Evolutionary conservation across 2,888 invertebrate species (phyloP), one percentile per base, ranked within the genome.

Genomic region (Thymelicus acteon): DNA sequence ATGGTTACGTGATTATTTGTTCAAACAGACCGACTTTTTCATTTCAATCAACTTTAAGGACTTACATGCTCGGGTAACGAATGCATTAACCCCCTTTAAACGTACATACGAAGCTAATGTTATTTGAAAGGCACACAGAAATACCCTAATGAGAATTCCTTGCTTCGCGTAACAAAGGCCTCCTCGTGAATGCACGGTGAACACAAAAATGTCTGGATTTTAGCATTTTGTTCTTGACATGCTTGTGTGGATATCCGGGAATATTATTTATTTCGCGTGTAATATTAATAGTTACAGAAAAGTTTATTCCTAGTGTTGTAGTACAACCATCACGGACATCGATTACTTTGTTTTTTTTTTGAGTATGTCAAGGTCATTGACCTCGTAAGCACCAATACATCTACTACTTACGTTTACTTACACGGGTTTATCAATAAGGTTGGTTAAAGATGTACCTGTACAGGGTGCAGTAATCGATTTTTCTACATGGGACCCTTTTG

Each of bases 71-170:
- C 65, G 72, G 75, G 77, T 76, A 78, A 75, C 78, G 77, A 80
- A 80, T 77, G 82, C 82, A 82, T 84, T 83, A 84, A 87, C 79
- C 77, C 80, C 84, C 79, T 75, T 76, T 75, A 74, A 66, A 73
- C 74, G 73, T 78, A 80, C 83, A 85, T 78, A 82, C 79, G 75
- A 78, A 80, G 87, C 83, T 90, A 89, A 91, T 89, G 81, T 87
- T 82, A 88, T 90, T 89, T 86, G 85, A 87, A 90, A 90, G 82
- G 85, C 80, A 86, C 79, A 80, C 80, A 81, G 83, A 86, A 88
- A 81, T 86, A 89, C 87, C 85, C 90, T 91, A 90, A 91, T 88
- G 90, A 91, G 88, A 88, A 86, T 84, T 85, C 82, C 84, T 88
- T 89, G 82, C 85, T 84, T 80, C 75, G 75, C 75, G 72, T 81